These are phyloP conservation scores for Trichogramma pretiosum DNA, from an alignment of 1,140 invertebrate species.

Conservation along the genomic window DNA sequence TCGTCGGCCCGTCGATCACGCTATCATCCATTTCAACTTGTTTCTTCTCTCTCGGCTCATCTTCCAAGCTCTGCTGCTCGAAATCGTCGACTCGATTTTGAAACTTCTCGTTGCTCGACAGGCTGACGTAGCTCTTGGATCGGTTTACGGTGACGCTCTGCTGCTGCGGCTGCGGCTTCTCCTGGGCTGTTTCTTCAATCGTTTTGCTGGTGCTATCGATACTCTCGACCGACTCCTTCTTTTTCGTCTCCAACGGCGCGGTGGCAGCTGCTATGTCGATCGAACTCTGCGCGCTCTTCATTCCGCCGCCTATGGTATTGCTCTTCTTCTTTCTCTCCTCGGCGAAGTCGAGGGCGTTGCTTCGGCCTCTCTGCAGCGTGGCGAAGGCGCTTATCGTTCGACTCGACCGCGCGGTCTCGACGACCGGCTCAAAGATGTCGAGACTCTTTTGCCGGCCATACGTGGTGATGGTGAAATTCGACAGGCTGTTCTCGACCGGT, in stretches of 20 bases:
- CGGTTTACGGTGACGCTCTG: conserved; percentile 17
- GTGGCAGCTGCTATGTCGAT: conserved; percentile 11
- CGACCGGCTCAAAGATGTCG: conserved; percentile 34
- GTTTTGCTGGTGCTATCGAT: no score
- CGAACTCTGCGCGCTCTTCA: conserved; percentile 15
- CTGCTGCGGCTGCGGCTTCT: background rate
- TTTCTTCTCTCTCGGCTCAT: background rate
- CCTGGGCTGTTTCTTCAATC: no score
- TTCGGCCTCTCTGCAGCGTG: conserved; percentile 20
- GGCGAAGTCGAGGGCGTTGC: conserved; percentile 8
- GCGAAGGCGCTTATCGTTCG: conserved; percentile 24
- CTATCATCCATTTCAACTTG: background rate
- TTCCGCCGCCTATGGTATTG: background rate
- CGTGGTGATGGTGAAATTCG: conserved; percentile 43
- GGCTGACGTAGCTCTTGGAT: conserved; percentile 38
- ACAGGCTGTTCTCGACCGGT: conserved; percentile 35
- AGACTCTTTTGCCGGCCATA: conserved; percentile 34
- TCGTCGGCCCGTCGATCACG: no score
- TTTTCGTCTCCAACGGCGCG: background rate
- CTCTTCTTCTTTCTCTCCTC: conserved; percentile 1
- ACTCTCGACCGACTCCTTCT: no score
- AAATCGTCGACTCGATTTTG: conserved; percentile 19
- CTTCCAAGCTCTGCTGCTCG: conserved; percentile 6
- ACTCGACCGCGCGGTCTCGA: conserved; percentile 11
- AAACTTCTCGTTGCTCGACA: conserved; percentile 29